These are phyloP conservation scores for Parascotia fuliginaria DNA, from an alignment of 2,888 invertebrate species.

Conservation along the genomic window DNA sequence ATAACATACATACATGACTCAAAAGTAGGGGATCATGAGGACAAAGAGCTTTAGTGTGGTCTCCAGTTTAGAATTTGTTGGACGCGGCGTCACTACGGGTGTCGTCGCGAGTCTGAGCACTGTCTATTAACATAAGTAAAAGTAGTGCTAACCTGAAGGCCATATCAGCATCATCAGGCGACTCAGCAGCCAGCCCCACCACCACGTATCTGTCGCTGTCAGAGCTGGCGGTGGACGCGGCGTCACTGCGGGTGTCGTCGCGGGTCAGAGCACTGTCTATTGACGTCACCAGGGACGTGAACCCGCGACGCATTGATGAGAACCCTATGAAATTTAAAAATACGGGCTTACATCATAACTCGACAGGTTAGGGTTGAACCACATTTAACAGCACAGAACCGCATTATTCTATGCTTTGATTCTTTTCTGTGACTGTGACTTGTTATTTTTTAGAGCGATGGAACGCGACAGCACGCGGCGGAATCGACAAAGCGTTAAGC, in stretches of 20 bases:
- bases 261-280: conserved; percentile 93
- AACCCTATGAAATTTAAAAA: conserved; percentile 77
- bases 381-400: too few relatives aligned
- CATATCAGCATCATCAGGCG: conserved; percentile 89
- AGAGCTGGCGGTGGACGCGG: conserved; percentile 92
- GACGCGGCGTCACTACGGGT: conserved; percentile 89
- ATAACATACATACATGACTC: too few relatives aligned
- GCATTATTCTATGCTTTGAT: too few relatives aligned
- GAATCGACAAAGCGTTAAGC: too few relatives aligned
- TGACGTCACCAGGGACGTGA: conserved; percentile 93
- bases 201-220: conserved; percentile 95
- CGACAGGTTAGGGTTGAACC: too few relatives aligned
- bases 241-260: conserved; percentile 89
- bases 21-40: too few relatives aligned
- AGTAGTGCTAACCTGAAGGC: conserved; percentile 84
- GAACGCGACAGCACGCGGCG: too few relatives aligned
- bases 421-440: too few relatives aligned
- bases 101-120: conserved; percentile 91
- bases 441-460: too few relatives aligned
- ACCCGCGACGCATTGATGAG: conserved; percentile 93
- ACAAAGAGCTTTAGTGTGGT: too few relatives aligned
- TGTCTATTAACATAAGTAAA: conserved; percentile 75
- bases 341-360: too few relatives aligned
- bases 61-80: too few relatives aligned
- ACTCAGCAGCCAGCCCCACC: conserved; percentile 88